phyloP scores from a whole-genome alignment of 1,140 invertebrate genomes.

The Drosophila funebris region DNA sequence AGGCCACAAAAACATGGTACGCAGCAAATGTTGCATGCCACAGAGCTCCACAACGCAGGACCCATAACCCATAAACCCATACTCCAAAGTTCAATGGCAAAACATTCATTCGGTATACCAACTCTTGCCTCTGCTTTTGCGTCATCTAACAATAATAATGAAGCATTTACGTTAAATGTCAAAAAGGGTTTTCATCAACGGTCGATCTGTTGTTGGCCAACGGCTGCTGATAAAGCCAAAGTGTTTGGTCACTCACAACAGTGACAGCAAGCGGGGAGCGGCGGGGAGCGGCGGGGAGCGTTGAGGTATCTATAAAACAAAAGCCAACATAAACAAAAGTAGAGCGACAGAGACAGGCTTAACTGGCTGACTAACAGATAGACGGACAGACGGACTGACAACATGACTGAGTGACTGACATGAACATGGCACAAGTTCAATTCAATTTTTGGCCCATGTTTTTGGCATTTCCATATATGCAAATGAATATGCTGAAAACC shows the following conservation, averaged over 20 bases:
- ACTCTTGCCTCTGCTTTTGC: conserved; percentile 24
- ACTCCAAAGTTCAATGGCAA: background rate
- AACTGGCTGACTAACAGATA: background rate
- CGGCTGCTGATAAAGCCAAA: conserved; percentile 53
- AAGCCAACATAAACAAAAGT: conserved; percentile 20
- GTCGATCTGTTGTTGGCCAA: conserved; percentile 19
- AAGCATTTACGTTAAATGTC: conserved; percentile 79
- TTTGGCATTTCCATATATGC: conserved; percentile 80
- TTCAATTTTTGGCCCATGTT: conserved; percentile 80
- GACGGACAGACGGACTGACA: conserved; percentile 32
- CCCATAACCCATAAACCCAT: background rate
- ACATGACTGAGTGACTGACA: conserved; percentile 50
- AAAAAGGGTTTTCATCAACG: conserved; percentile 59
- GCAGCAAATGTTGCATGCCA: conserved; percentile 61
- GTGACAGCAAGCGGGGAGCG: background rate
- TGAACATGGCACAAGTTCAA: conserved; percentile 70
- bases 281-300: background rate
- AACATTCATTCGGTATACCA: conserved; percentile 1
- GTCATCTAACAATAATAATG: conserved; percentile 77
- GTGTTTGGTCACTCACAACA: conserved; percentile 71
- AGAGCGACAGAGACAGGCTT: conserved; percentile 10
- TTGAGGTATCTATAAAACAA: conserved; percentile 50
- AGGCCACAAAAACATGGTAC: conserved; percentile 23
- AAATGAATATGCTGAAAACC: conserved; percentile 75
- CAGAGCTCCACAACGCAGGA: conserved; percentile 18